Conservation (phyloP, 2,797 vertebrate genomes). For the Menidia menidia region DNA sequence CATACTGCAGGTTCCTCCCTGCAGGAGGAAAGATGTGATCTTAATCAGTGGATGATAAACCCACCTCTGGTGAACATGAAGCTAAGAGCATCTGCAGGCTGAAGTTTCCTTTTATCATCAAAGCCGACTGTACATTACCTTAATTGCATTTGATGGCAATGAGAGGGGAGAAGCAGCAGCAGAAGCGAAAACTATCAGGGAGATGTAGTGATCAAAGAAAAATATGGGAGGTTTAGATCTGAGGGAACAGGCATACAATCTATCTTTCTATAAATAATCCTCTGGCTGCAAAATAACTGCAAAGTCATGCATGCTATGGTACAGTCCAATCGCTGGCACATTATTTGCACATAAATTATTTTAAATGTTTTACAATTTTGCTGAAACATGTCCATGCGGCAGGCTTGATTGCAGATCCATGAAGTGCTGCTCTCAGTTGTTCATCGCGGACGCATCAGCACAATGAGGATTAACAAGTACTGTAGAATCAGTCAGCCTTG, state of each 20-base stretch:
- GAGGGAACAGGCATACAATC: neutral
- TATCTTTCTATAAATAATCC: neutral
- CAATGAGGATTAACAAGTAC: slow-evolving; percentile 57
- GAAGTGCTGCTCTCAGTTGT: slow-evolving; percentile 53
- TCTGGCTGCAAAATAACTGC: neutral
- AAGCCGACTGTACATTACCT: slow-evolving; percentile 16
- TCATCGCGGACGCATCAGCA: slow-evolving; percentile 16
- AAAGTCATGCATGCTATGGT: neutral
- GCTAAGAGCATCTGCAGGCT: neutral
- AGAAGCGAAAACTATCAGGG: slow-evolving; percentile 3
- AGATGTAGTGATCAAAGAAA: slow-evolving; percentile 31
- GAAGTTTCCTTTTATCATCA: slow-evolving; percentile 3
- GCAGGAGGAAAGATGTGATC: slow-evolving; percentile 42
- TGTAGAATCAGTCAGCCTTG: slow-evolving; percentile 40
- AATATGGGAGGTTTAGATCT: slow-evolving; percentile 15
- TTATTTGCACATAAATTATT: slow-evolving; percentile 24
- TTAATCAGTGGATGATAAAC: slow-evolving; percentile 43
- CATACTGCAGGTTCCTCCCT: slow-evolving; percentile 34
- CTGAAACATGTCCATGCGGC: neutral
- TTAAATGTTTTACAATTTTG: slow-evolving; percentile 15
- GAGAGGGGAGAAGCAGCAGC: slow-evolving; percentile 8
- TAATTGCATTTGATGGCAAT: slow-evolving; percentile 39
- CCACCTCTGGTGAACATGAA: slow-evolving; percentile 1
- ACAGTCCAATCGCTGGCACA: neutral
- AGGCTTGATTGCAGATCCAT: slow-evolving; percentile 17